These are phyloP conservation scores for Drosophila ficusphila DNA, from an alignment of 1,140 invertebrate species.

Conservation along the genomic window DNA sequence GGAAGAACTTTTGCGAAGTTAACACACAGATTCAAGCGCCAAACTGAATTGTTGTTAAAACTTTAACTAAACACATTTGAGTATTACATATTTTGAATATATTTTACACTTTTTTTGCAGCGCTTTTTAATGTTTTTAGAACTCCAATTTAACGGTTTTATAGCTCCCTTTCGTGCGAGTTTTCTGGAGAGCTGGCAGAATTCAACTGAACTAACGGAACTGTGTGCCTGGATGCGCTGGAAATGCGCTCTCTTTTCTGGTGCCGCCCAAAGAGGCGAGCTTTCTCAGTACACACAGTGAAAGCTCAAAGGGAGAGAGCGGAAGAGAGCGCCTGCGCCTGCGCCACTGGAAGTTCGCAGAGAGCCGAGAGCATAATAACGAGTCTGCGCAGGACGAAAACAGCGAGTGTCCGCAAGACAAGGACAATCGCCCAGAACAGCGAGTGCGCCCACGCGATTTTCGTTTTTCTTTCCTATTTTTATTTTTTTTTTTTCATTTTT, in stretches of 20 bases:
- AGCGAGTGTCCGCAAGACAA: conserved; percentile 55
- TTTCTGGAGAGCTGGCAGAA: conserved; percentile 47
- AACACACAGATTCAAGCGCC: conserved; percentile 2
- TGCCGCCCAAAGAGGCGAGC: conserved; percentile 64
- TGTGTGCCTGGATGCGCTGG: conserved; percentile 29
- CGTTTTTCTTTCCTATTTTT: conserved; percentile 17
- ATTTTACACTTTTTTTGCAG: conserved; percentile 22
- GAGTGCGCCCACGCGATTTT: conserved; percentile 52
- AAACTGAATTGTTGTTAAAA: conserved; percentile 15
- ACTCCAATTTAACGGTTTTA: conserved; percentile 27
- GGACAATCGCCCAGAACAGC: conserved; percentile 50
- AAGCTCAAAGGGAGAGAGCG: conserved; percentile 27
- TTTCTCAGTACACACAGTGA: conserved; percentile 57
- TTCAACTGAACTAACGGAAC: conserved; percentile 33
- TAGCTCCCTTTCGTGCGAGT: conserved; percentile 35
- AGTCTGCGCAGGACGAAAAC: conserved; percentile 33
- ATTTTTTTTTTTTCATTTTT: conserved; percentile 7
- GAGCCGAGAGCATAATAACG: conserved; percentile 12
- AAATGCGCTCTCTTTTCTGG: conserved; percentile 23
- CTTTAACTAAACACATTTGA: conserved; percentile 4
- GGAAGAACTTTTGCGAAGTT: neutral
- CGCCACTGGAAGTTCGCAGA: conserved; percentile 34
- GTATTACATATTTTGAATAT: neutral
- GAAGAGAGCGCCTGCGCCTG: conserved; percentile 6
- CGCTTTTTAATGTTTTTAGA: conserved; percentile 15